Evolutionary conservation across 92 coral and sea anemone genomes (phyloP).

Genomic region (Epizoanthus stellaris): DNA sequence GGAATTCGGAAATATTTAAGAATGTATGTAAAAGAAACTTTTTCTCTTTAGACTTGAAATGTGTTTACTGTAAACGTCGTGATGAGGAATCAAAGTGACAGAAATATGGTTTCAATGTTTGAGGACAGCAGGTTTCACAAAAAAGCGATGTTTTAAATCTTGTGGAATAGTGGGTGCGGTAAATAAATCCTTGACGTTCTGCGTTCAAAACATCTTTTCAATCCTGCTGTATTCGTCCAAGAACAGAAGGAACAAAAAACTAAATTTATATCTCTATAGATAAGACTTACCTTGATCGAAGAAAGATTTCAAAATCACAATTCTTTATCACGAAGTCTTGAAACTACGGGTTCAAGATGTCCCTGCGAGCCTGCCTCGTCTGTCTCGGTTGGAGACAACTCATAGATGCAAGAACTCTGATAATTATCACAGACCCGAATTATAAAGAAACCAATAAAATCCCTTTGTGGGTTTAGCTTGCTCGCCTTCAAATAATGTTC

Average conservation of each 20-base stretch:
- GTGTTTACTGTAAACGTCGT: no score
- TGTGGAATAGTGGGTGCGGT: constrained; percentile 10
- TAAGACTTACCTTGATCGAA: constrained; percentile 31
- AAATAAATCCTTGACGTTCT: neutral
- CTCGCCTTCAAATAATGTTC: constrained; percentile 4
- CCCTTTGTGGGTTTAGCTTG: constrained; percentile 32
- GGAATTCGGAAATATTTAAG: neutral
- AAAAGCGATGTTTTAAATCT: no score
- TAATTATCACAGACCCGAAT: constrained; percentile 33
- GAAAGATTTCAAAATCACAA: neutral
- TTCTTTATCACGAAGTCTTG: constrained; percentile 30
- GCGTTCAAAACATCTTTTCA: neutral
- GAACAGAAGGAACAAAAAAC: neutral
- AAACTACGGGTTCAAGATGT: constrained; percentile 19
- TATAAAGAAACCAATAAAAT: constrained; percentile 32
- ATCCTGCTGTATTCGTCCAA: neutral
- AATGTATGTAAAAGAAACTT: no score
- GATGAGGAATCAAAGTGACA: neutral
- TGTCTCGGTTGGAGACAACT: constrained; percentile 15
- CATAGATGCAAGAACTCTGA: neutral
- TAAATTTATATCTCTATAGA: neutral
- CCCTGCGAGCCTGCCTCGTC: constrained; percentile 10
- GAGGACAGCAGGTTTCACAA: no score
- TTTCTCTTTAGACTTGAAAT: no score
- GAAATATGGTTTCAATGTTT: no score